Evolutionary conservation across 2,113 vertebrate genomes (phyloP).

Genomic region (Notarius lentiginosus): DNA sequence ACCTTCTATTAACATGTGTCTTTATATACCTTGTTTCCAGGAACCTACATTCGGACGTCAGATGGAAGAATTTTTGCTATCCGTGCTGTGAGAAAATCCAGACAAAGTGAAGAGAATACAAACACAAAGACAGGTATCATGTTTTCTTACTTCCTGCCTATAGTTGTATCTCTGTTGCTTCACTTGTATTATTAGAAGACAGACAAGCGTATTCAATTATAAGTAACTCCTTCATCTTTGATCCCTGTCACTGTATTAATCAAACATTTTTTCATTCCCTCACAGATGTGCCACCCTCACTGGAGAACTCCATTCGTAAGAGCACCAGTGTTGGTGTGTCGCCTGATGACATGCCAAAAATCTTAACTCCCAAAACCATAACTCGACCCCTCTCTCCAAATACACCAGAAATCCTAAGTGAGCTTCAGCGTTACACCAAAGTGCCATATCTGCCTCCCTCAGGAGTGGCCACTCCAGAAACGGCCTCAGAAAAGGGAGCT

Average conservation of each 20-base stretch:
- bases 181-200: neutral
- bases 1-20: neutral
- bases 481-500: slow-evolving; percentile 40
- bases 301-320: slow-evolving; percentile 50
- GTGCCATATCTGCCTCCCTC: slow-evolving; percentile 65
- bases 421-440: slow-evolving; percentile 87
- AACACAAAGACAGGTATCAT: slow-evolving; percentile 79
- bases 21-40: slow-evolving; percentile 63
- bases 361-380: slow-evolving; percentile 69
- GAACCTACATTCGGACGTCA: slow-evolving; percentile 91
- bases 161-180: neutral
- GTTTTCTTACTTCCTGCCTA: neutral
- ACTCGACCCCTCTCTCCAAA: slow-evolving; percentile 85
- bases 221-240: neutral
- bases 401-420: slow-evolving; percentile 87
- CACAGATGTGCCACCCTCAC: slow-evolving; percentile 76
- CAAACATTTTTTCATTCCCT: neutral
- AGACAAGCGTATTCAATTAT: neutral
- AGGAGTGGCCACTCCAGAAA: slow-evolving; percentile 50
- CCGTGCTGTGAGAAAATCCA: slow-evolving; percentile 86
- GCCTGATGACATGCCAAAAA: slow-evolving; percentile 62
- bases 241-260: neutral
- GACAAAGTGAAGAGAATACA: slow-evolving; percentile 76
- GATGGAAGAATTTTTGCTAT: slow-evolving; percentile 96
- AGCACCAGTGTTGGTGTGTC: slow-evolving; percentile 80